phyloP scores from a whole-genome alignment of 2,797 vertebrate species.

The Schizopygopsis pylzovi region DNA sequence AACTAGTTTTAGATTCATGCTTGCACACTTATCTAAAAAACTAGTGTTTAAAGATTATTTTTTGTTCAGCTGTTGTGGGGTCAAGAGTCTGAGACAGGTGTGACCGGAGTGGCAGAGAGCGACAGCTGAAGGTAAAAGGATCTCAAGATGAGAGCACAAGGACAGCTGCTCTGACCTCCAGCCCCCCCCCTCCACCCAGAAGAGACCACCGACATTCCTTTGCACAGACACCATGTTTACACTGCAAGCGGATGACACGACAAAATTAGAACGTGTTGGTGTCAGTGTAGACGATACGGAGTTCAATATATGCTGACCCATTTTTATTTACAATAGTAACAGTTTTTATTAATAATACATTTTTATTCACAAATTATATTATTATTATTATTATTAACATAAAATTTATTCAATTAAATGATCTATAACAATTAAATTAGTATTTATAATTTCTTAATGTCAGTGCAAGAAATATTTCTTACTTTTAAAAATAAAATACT shows the following conservation, averaged over 20 bases:
- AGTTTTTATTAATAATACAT: not conserved
- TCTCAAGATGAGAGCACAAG: slow-evolving; percentile 70
- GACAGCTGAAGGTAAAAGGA: slow-evolving; percentile 72
- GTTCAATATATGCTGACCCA: not conserved
- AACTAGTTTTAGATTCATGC: not conserved
- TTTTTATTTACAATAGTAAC: not conserved
- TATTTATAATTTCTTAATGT: not conserved
- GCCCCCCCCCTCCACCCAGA: slow-evolving; percentile 23
- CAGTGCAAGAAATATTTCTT: not conserved
- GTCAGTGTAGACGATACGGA: not conserved
- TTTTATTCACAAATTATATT: not conserved
- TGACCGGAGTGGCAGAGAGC: slow-evolving; percentile 9
- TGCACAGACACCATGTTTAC: slow-evolving; percentile 14
- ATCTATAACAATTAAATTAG: not conserved
- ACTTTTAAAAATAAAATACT: not conserved
- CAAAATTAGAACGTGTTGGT: not conserved
- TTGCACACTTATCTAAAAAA: slow-evolving; percentile 1
- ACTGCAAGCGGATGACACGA: not conserved
- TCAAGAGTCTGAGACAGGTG: slow-evolving; percentile 53
- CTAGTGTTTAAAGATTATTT: not conserved
- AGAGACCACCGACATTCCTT: slow-evolving; percentile 44
- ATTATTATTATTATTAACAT: not conserved
- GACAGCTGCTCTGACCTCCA: slow-evolving; percentile 71
- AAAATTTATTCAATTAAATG: not conserved
- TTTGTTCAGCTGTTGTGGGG: slow-evolving; percentile 49